Base-by-base conservation (phyloP, 2,888 invertebrate species). In the Anticlea derivata region DNA sequence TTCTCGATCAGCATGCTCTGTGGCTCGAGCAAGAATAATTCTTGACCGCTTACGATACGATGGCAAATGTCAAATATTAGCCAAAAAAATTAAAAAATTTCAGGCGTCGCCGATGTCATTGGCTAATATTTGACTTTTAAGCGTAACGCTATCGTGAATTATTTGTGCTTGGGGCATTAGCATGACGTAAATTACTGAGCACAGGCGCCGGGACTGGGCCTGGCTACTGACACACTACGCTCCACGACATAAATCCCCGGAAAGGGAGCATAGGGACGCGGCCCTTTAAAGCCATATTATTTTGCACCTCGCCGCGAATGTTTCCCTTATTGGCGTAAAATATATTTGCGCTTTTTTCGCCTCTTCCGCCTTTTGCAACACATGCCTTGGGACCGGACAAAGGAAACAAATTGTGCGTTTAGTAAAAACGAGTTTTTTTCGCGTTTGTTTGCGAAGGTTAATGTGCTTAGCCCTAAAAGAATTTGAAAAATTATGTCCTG, bases 251-350 rank as follows among this genome's bases (percentile, higher is more conserved):
- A 49, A 41, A 49, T 41, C 41, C 58, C 45, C 34, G 49, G 31
- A 37, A 37, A 34, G 55, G 55, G 38, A 52, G 35, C 39, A 20
- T 50, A 48, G 54, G 52, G 41, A 41, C 52, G 47, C 53, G 20
- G 45, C 38, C 50, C 53, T 61, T 64, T 60, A 54, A 66, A 65
- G 59, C 55, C 68, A 60, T 69, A 73, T 76, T 76, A 70, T 74
- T 72, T 72, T 70, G 55, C 66, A 71, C 71, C 68, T 71, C 63
- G 57, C 66, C 64, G 55, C 65, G 57, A 70, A 69, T 66, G 67
- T 74, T 72, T 66, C 69, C 72, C 71, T 68, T 73, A 71, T 72
- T 71, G 74, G 66, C 66, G 71, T 76, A 71, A 78, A 75, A 74
- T 71, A 74, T 71, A 70, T 74, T 68, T 64, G 63, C 64, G 49